Evolutionary conservation across 1,140 invertebrate genomes (phyloP), one percentile per base, ranked within the genome.

Genomic region (Heliconius hermathena): DNA sequence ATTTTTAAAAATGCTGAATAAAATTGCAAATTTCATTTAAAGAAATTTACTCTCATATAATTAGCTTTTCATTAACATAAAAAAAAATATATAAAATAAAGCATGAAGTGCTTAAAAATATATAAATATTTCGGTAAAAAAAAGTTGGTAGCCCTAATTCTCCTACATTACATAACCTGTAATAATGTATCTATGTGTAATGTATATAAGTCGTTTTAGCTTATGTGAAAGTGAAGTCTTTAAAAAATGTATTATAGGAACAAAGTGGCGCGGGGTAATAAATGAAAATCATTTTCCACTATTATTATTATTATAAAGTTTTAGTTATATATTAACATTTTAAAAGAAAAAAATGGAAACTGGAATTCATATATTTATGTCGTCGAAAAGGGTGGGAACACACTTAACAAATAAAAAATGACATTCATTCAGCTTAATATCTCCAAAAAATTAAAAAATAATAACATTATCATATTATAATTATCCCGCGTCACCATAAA

Each of bases 261-360:
- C 26, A 71, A 41, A 60, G 66, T 77, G 76, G 70, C 71, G 76
- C 76, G 76, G 76, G 29, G 72, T 77, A 41, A 75, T 16, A 22
- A 36, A 72, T 72, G 0, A 36, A 38, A 36, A 5, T 72, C 71
- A 13, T 66, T 60, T 18, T 52, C 49, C n/a, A n/a, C n/a, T 8
- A 22, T 3, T 22, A 22, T 22, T 22, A 57, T 54, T 2, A 54
- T 22, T 2, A 9, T 57, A 57, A 57, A 9, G 5, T 52, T 52
- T 52, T 8, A 46, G 4, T 46, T 46, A 46, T 46, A 16, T 46
- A 16, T 46, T 16, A 46, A 46, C 3, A 46, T 16, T 46, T 46
- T 46, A 46, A 46, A 46, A 16, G 13, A 46, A 60, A 11, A 20
- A 54, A 54, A 60, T 2, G 22, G 8, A n/a, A 20, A 22, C n/a